Evolutionary conservation across 2,888 invertebrate species (phyloP), one percentile per base, ranked within the genome.

Genomic region (Beris morrisii): DNA sequence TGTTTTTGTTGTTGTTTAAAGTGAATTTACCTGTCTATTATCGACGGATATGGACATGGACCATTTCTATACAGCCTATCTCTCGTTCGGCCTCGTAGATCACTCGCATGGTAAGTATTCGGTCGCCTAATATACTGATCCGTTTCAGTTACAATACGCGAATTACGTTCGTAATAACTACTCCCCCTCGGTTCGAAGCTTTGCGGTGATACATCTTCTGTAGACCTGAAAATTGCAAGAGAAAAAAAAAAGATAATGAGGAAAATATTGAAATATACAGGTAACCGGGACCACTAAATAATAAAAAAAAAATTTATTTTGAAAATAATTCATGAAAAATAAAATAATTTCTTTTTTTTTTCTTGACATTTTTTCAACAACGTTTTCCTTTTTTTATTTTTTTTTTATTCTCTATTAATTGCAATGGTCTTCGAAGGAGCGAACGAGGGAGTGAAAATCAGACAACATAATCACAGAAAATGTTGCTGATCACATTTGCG

Each of bases 41-140:
- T 76, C 72, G 79, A 75, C 69, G 78, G 73, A 74, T 79, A 61
- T 31, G 59, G n/a, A 52, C 50, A 80, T 64, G 81, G 79, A 70
- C 79, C 81, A 77, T 80, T 82, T 73, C 81, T 76, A 74, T 80
- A 81, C 70, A 79, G 74, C 69, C 81, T 76, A 74, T 82, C 82
- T 73, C 81, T 75, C 68, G 79, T 73, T 70, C 81, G 75, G 66
- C 78, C 79, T 31, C 54, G 54, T 22, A 54, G 28, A 31, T 54
- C 54, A 64, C 72, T 65, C 59, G 70, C 67, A 71, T 73, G 74
- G 71, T 74, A 75, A 68, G 70, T 73, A 73, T 73, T 76, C 74
- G 78, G 73, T 73, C 78, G 75, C 70, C 75, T 73, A 69, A 75
- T 73, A 71, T 74, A 76, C 70, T 73, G 73, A 71, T 77, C 77